Percentiles rank a stretch among this genome's conserved stretches.
Conservation (phyloP, 2,797 vertebrate genomes). For the Pteronotus mesoamericanus region DNA sequence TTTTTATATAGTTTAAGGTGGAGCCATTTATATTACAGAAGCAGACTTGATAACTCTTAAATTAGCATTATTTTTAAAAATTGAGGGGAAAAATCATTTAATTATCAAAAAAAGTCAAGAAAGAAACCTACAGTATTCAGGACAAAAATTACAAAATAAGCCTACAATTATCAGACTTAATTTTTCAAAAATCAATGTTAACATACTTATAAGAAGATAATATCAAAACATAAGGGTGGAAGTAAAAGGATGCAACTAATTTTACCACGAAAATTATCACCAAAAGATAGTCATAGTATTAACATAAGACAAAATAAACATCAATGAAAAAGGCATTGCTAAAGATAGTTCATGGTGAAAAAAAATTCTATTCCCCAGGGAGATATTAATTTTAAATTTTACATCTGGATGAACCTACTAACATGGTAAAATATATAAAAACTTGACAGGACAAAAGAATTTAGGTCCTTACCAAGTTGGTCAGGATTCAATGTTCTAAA, state of each 20-base stretch:
- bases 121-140: not conserved
- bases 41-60: not conserved
- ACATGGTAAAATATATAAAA: not conserved
- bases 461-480: not conserved
- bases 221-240: not conserved
- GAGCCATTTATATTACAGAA: not conserved
- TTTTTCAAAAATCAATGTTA: not conserved
- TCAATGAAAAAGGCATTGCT: not conserved
- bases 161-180: not conserved
- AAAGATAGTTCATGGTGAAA: not conserved
- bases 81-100: not conserved
- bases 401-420: not conserved
- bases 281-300: not conserved
- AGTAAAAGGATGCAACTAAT: not conserved
- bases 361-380: not conserved
- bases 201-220: not conserved
- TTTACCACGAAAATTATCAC: not conserved
- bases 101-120: not conserved
- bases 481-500: not conserved
- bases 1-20: not conserved
- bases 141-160: not conserved
- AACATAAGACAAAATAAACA: not conserved
- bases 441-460: not conserved
- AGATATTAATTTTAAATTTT: not conserved
- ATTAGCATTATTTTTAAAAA: not conserved